Base-by-base conservation (phyloP, 2,888 invertebrate genomes). In the Phortica okadai region DNA sequence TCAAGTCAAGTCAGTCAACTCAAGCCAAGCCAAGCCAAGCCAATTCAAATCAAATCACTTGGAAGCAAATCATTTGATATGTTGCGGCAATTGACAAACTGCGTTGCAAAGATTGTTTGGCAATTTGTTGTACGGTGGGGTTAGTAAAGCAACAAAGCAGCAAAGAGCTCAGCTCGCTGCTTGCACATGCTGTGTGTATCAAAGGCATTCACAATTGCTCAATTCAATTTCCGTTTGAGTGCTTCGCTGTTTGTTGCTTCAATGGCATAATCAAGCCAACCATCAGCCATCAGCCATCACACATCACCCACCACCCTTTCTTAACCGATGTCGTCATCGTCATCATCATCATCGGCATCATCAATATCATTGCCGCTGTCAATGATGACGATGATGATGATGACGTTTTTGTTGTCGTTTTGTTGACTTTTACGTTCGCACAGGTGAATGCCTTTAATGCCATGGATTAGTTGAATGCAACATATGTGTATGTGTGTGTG, bases 11-110 rank as follows among this genome's bases (percentile, higher is more conserved):
- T 21, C 64, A 76, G 70, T 73, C 74, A 79, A 75, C 58, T 74
- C 74, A 77, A 79, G 79, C 83, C 79, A 82, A 87, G 83, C 84
- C 16, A 16, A 67, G 67, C 88, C 82, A 86, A 88, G 82, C 89
- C 90, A 90, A 89, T 89, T 89, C 85, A 89, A 90, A 88, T 89
- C 83, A 89, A 89, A 89, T 90, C 89, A 89, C 84, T 89, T 85
- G 89, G 89, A 89, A 89, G 86, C 83, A 89, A 89, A 89, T 90
- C 88, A 88, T 89, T 88, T 86, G 84, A 89, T 88, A 89, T 87
- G 87, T 83, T 85, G 82, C 80, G 85, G 80, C 88, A 86, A 87
- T 86, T 84, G 88, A 84, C 83, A 88, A 89, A 88, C 87, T 81
- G 80, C 74, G 74, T 8, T 70, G 50, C 25, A n/a, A 14, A 33